These are phyloP conservation scores for Callospermophilus lateralis DNA, from an alignment of 2,113 vertebrate species.

Conservation along the genomic window DNA sequence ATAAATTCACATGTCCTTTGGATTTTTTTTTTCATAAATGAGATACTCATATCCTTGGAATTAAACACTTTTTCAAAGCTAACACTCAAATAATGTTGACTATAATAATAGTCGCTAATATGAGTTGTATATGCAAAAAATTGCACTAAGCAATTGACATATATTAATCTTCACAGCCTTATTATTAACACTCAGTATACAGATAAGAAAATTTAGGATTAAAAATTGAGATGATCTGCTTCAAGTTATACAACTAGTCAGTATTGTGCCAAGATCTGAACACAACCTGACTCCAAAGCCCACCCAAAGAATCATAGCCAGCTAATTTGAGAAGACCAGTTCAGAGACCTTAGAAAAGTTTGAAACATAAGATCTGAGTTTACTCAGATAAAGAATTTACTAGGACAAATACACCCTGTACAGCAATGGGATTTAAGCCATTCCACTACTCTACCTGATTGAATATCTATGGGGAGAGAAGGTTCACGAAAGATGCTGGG, in stretches of 20 bases:
- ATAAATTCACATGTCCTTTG: neutral
- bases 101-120: neutral
- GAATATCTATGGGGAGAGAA: neutral
- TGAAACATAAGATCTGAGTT: constrained; percentile 57
- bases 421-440: constrained; percentile 32
- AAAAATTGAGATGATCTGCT: neutral
- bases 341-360: neutral
- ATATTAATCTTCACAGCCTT: neutral
- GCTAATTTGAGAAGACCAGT: neutral
- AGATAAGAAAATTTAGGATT: neutral
- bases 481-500: neutral
- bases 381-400: constrained; percentile 33
- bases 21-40: constrained; percentile 29
- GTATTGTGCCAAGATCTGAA: neutral
- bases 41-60: neutral
- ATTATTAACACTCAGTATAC: constrained; percentile 41
- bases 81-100: neutral
- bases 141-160: neutral
- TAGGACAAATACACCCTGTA: neutral
- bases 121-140: neutral
- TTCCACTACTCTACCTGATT: neutral
- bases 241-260: neutral
- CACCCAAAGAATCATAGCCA: neutral
- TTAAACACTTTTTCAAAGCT: constrained; percentile 17
- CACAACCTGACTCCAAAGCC: neutral